A percentile compares a stretch with the other conserved stretches of the same genome.
phyloP scores from a whole-genome alignment of 2,113 vertebrate species.

The Pelecanoides urinatrix region DNA sequence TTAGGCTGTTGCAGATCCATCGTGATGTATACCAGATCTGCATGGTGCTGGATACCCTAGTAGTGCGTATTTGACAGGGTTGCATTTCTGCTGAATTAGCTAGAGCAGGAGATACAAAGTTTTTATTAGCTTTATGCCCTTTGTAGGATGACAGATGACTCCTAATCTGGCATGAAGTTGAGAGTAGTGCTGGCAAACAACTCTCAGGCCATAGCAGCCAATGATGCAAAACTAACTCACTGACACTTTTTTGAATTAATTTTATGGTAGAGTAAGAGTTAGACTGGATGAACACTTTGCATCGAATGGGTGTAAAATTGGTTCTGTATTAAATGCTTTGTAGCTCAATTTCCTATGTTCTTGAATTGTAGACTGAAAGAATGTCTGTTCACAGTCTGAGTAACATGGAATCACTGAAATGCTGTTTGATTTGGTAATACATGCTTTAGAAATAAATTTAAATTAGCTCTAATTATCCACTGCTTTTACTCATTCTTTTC shows the following conservation, averaged over 20 bases:
- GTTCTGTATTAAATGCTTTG: not conserved
- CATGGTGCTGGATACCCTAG: not conserved
- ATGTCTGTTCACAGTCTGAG: not conserved
- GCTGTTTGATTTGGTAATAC: not conserved
- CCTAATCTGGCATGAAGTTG: not conserved
- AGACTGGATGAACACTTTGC: not conserved
- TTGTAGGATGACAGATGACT: not conserved
- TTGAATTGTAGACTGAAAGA: not conserved
- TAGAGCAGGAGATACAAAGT: not conserved
- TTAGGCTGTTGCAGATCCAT: not conserved
- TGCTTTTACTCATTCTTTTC: not conserved
- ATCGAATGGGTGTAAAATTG: not conserved
- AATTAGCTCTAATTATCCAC: not conserved
- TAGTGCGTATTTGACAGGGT: not conserved
- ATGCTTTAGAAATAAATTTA: not conserved
- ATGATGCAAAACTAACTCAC: not conserved
- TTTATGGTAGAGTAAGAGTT: not conserved
- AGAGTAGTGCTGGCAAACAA: not conserved
- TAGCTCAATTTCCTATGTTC: not conserved
- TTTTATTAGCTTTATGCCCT: slow-evolving; percentile 30
- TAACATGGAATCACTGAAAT: not conserved
- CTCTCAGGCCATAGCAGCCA: not conserved
- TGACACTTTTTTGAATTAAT: not conserved
- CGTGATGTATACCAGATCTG: fast-evolving
- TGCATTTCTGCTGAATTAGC: slow-evolving; percentile 29